Percentiles rank a stretch among this genome's conserved stretches.
Evolutionary conservation across 1,140 invertebrate species (phyloP).

Genomic region (Brachionus asplanchnoidis): DNA sequence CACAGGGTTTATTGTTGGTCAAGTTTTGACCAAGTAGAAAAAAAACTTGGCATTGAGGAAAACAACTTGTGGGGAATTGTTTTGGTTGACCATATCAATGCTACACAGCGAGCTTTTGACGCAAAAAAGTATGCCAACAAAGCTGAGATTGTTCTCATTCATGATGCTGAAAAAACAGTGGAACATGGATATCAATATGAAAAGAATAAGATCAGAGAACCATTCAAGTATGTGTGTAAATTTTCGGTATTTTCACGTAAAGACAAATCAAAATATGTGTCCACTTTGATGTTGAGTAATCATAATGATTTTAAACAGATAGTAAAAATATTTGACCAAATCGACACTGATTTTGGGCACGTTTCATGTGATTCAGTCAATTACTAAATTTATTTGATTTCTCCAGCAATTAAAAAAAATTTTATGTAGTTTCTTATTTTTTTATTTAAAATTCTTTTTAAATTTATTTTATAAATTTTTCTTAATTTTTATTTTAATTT

Average conservation of each 20-base stretch:
- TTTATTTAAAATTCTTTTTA: too few species aligned
- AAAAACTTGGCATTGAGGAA: not conserved
- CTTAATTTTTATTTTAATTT: too few species aligned
- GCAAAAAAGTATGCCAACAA: not conserved
- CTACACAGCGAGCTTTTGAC: not conserved
- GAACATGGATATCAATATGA: constrained; percentile 24
- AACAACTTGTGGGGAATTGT: constrained; percentile 11
- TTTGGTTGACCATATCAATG: constrained; percentile 12
- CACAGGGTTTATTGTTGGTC: not conserved
- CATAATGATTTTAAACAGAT: not conserved
- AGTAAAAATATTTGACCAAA: not conserved
- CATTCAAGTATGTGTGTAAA: constrained; percentile 12
- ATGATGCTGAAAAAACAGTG: constrained; percentile 17
- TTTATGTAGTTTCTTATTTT: not conserved
- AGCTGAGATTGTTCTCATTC: constrained; percentile 6
- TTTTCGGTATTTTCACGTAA: not conserved
- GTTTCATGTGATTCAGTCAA: constrained; percentile 9
- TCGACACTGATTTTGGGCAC: not conserved
- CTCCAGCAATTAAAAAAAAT: too few species aligned
- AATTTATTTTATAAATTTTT: too few species aligned
- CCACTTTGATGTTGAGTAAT: not conserved
- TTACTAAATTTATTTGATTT: not conserved
- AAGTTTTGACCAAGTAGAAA: not conserved
- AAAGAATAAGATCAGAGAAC: not conserved
- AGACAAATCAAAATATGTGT: not conserved